Conservation (phyloP, 2,888 invertebrate genomes). For the Seira musarum region DNA sequence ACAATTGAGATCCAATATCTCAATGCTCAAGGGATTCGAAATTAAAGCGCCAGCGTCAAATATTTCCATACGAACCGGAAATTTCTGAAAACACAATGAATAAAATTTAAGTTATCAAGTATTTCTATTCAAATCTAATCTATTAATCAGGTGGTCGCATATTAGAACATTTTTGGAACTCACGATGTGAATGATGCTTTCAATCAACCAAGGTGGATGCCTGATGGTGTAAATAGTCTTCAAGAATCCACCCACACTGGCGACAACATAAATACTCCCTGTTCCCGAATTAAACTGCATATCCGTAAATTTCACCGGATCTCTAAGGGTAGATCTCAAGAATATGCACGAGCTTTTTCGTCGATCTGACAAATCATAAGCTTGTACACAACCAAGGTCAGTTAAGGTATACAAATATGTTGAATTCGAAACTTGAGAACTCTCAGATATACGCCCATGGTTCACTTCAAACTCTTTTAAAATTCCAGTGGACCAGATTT, state of each 20-base stretch:
- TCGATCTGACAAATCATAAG: not conserved
- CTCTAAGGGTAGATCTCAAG: not conserved
- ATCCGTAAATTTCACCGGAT: not conserved
- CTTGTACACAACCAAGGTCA: not conserved
- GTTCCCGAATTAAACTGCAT: not conserved
- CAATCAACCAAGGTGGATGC: slow-evolving; percentile 3
- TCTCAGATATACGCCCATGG: not conserved
- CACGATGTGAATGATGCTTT: not conserved
- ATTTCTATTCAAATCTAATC: no score
- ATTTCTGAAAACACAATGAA: not conserved
- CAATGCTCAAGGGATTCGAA: not conserved
- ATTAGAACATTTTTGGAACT: not conserved
- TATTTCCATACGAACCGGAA: not conserved
- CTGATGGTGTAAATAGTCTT: not conserved
- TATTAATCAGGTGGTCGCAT: not conserved
- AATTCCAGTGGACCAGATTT: not conserved
- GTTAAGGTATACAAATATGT: not conserved
- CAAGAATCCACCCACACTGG: not conserved
- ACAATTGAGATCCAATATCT: not conserved
- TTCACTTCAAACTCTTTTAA: not conserved
- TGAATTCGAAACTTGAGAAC: not conserved
- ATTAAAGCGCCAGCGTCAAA: not conserved
- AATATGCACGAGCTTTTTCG: not conserved
- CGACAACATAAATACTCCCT: not conserved
- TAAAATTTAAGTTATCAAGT: no score